Base-by-base conservation (phyloP, 2,113 vertebrate species). In the Monopterus albus region DNA sequence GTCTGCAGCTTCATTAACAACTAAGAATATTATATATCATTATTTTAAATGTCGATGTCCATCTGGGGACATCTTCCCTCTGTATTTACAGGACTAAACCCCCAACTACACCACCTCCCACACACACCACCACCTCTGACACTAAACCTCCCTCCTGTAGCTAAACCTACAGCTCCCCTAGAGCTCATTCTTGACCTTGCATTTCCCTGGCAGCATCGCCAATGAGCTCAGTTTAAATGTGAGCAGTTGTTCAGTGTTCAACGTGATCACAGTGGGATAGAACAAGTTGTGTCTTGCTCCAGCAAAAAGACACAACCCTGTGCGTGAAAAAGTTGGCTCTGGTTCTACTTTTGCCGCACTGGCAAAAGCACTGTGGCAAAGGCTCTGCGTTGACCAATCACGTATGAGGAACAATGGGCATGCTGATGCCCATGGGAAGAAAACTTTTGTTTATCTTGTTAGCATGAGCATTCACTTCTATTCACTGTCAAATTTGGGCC, bases 191-290 rank as follows among this genome's bases (percentile, higher is more conserved):
- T 72, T 87, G 86, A 89, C 74, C 84, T 64, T 63, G 62, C 80
- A 50, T 62, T 68, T 76, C 63, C 26, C 75, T 70, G 63, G 72
- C 40, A 75, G 80, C 53, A 61, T 47, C 60, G 72, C 74, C 81
- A 86, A 75, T 75, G 65, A 74, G 71, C 61, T 79, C 65, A 67
- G 78, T 77, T n/a, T 69, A 81, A 63, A 84, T 75, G 72, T 62
- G 82, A 82, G 61, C 75, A 85, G 73, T 83, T 84, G 81, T 82
- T 83, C 69, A 79, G 69, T 75, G 53, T 65, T 87, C 31, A 74
- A 74, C 60, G 38, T 62, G 69, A 82, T 70, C 68, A 62, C 51
- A 25, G 39, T 31, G 40, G 17, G 35, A 47, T 74, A 61, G 61
- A 40, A 60, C 57, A 82, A 70, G 49, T 63, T 49, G 51, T 49